A percentile compares a stretch with the other conserved stretches of the same genome.
These are phyloP conservation scores for Notoglanidium macrostoma DNA, from an alignment of 2,797 vertebrate genomes.

Conservation along the genomic window DNA sequence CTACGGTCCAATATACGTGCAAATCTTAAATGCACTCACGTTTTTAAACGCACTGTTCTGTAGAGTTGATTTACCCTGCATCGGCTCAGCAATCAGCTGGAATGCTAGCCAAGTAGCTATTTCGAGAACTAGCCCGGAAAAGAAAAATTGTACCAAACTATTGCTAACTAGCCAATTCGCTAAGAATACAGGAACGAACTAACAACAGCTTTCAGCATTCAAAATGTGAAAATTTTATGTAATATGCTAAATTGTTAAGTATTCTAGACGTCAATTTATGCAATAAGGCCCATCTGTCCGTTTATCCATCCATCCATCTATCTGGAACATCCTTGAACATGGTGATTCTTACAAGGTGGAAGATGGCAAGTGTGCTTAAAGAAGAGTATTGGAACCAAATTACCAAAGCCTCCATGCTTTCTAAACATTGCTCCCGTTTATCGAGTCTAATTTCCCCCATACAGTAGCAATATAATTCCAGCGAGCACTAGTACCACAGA, in stretches of 20 bases:
- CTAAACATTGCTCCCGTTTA: too few species aligned
- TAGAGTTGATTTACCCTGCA: background rate
- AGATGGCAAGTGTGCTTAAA: background rate
- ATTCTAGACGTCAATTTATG: too few species aligned
- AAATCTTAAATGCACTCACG: background rate
- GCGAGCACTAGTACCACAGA: background rate
- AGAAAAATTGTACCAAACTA: background rate
- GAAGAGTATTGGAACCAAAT: too few species aligned
- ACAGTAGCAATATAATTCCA: background rate
- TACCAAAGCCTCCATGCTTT: background rate
- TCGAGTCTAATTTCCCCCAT: background rate
- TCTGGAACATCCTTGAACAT: background rate
- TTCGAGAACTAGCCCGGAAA: background rate
- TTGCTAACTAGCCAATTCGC: background rate
- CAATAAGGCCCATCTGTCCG: background rate
- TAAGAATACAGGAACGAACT: background rate
- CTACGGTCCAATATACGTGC: background rate
- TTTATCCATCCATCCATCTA: background rate
- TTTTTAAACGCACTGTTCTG: background rate
- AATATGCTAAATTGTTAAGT: background rate
- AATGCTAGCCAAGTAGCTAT: background rate
- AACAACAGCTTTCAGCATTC: background rate
- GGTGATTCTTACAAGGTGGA: background rate
- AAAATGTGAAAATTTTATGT: too few species aligned
- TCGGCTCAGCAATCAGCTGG: background rate